phyloP scores from a whole-genome alignment of 2,888 invertebrate species.

The Spialia ferax region DNA sequence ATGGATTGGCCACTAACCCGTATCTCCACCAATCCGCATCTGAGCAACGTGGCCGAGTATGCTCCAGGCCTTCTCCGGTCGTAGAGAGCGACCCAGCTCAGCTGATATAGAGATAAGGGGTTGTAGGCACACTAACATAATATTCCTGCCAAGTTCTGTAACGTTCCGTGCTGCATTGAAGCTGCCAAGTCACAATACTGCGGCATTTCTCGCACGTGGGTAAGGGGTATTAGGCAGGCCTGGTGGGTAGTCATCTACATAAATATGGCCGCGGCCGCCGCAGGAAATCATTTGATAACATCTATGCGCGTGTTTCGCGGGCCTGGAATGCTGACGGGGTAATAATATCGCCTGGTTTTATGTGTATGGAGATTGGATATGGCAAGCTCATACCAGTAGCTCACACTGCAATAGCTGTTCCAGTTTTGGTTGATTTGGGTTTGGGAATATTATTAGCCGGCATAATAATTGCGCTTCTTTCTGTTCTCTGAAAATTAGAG shows the following conservation, averaged over 20 bases:
- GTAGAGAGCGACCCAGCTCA: no score
- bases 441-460: no score
- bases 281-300: slow-evolving; percentile 7
- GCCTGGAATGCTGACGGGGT: neutral
- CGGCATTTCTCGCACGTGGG: neutral
- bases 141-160: no score
- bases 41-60: no score
- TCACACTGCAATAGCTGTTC: neutral
- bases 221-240: neutral
- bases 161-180: neutral
- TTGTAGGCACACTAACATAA: no score
- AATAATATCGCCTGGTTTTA: slow-evolving; percentile 3
- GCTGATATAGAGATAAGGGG: no score
- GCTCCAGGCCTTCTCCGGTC: no score
- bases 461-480: no score
- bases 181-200: neutral
- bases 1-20: no score
- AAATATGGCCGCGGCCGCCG: slow-evolving; percentile 5
- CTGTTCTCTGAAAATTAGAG: no score
- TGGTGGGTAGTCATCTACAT: neutral
- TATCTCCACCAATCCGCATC: no score
- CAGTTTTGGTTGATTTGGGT: neutral
- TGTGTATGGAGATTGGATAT: slow-evolving; percentile 1
- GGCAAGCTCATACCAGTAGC: neutral
- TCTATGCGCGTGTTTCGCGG: slow-evolving; percentile 2